Percentiles rank a stretch among this genome's conserved stretches.
Evolutionary conservation across 2,797 vertebrate genomes (phyloP).

Genomic region (Ptychadena robeensis): DNA sequence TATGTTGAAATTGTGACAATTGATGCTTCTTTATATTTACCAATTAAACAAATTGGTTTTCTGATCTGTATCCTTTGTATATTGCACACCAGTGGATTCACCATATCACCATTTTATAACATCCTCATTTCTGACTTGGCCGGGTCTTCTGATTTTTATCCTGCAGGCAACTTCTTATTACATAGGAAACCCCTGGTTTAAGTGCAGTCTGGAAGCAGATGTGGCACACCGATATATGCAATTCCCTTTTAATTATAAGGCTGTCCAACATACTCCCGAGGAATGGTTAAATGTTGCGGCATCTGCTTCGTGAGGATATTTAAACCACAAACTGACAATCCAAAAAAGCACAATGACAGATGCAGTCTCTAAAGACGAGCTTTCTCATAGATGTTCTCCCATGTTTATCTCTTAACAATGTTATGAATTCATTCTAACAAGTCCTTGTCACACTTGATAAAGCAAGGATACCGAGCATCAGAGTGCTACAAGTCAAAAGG

Average conservation of each 20-base stretch:
- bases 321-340: constrained; percentile 41
- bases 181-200: constrained; percentile 8
- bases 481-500: constrained; percentile 18
- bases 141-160: not conserved
- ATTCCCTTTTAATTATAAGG: constrained; percentile 45
- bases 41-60: not conserved
- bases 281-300: constrained; percentile 51
- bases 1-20: constrained; percentile 8
- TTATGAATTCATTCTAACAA: constrained; percentile 50
- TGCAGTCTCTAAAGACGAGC: constrained; percentile 44
- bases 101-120: not conserved
- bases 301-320: constrained; percentile 49
- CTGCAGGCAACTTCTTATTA: not conserved
- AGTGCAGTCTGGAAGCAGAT: constrained; percentile 8
- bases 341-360: constrained; percentile 37
- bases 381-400: constrained; percentile 33
- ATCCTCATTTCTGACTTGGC: not conserved
- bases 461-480: constrained; percentile 12
- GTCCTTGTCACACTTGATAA: constrained; percentile 42
- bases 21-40: constrained; percentile 22
- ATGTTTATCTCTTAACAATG: constrained; percentile 52
- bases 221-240: not conserved
- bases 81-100: not conserved
- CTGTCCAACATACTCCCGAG: constrained; percentile 27
- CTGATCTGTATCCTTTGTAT: not conserved